Evolutionary conservation across 2,888 invertebrate species (phyloP).

Genomic region (Chrysina gloriosa): DNA sequence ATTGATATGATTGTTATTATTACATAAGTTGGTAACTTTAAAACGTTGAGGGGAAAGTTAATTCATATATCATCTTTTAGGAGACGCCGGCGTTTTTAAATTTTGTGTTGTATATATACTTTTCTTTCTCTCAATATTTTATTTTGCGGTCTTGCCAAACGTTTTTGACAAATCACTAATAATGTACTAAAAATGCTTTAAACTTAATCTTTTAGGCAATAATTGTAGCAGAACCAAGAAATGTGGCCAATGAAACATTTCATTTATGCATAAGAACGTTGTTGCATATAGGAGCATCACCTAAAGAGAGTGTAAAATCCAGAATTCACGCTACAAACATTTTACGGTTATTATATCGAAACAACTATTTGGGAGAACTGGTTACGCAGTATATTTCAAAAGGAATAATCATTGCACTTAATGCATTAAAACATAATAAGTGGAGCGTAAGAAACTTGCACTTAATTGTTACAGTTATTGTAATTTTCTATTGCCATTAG

Average conservation of each 20-base stretch:
- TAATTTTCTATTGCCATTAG: slow-evolving; percentile 62
- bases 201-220: slow-evolving; percentile 77
- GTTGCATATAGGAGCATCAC: slow-evolving; percentile 63
- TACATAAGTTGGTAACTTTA: too few relatives aligned
- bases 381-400: slow-evolving; percentile 76
- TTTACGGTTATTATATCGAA: slow-evolving; percentile 82
- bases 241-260: slow-evolving; percentile 70
- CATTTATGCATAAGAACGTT: slow-evolving; percentile 71
- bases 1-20: too few relatives aligned
- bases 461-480: not conserved
- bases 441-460: slow-evolving; percentile 77
- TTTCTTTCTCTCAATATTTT: too few relatives aligned
- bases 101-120: too few relatives aligned
- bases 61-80: too few relatives aligned
- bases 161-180: not conserved
- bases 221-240: slow-evolving; percentile 78
- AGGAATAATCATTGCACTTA: slow-evolving; percentile 78
- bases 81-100: too few relatives aligned
- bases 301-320: slow-evolving; percentile 63
- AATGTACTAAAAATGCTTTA: not conserved
- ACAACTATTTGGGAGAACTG: slow-evolving; percentile 79
- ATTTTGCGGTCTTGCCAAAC: too few relatives aligned
- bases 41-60: too few relatives aligned
- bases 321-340: slow-evolving; percentile 89
- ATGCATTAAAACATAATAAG: slow-evolving; percentile 76